Evolutionary conservation across 2,888 invertebrate species (phyloP).

Genomic region (Peribatodes rhomboidaria): DNA sequence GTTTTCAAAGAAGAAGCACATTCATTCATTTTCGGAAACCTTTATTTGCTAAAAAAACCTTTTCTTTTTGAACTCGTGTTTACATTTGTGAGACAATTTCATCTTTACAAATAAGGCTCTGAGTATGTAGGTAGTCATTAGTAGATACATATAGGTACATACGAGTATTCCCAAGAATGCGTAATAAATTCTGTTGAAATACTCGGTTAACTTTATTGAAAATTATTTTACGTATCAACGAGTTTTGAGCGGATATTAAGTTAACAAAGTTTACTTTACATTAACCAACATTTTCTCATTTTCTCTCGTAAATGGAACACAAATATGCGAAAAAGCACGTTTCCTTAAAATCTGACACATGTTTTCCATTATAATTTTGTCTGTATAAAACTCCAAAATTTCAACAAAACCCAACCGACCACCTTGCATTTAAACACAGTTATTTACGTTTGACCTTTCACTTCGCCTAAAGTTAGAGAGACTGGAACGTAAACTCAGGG

Average conservation of each 20-base stretch:
- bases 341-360: not conserved
- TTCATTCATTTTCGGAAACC: too few relatives aligned
- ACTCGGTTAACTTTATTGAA: slow-evolving; percentile 11
- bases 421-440: not conserved
- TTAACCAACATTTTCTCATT: slow-evolving; percentile 17
- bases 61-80: too few relatives aligned
- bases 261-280: slow-evolving; percentile 30
- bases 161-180: not conserved
- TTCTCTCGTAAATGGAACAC: slow-evolving; percentile 12
- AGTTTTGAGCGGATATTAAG: slow-evolving; percentile 12
- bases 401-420: not conserved
- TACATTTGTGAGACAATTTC: too few relatives aligned
- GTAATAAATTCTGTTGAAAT: slow-evolving; percentile 11
- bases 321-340: slow-evolving; percentile 8
- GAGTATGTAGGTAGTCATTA: too few relatives aligned
- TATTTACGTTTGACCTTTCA: slow-evolving; percentile 14
- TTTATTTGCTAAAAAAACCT: too few relatives aligned
- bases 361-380: slow-evolving; percentile 5
- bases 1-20: too few relatives aligned
- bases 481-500: not conserved
- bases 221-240: slow-evolving; percentile 11
- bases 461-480: not conserved
- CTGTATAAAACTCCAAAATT: not conserved
- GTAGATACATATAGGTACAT: too few relatives aligned
- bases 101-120: too few relatives aligned